phyloP scores from a whole-genome alignment of 2,797 vertebrate genomes.

The Scolopax bukidnonensis region DNA sequence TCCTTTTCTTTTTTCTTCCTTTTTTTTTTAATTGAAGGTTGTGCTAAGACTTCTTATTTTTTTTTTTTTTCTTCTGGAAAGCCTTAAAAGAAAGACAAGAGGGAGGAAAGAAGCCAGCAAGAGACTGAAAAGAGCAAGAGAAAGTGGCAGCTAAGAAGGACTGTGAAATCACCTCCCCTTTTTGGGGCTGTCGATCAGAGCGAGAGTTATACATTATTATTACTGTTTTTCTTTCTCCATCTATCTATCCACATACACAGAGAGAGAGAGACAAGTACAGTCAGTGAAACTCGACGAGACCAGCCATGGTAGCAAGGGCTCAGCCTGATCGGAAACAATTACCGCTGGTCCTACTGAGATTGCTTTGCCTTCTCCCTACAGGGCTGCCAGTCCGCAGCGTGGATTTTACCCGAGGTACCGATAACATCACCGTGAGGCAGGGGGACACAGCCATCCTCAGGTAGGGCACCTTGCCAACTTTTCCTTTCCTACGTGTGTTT shows the following conservation, averaged over 20 bases:
- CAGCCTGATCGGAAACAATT: slow-evolving; percentile 90
- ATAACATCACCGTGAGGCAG: slow-evolving; percentile 99
- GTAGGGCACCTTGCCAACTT: slow-evolving; percentile 85
- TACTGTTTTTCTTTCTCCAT: slow-evolving; percentile 26
- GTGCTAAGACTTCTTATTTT: not conserved
- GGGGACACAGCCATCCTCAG: slow-evolving; percentile 98
- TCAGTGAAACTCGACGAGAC: slow-evolving; percentile 70
- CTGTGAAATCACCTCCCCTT: slow-evolving; percentile 55
- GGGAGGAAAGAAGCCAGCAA: slow-evolving; percentile 37
- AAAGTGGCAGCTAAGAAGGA: slow-evolving; percentile 70
- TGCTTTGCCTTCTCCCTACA: slow-evolving; percentile 99
- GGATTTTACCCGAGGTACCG: slow-evolving; percentile 97
- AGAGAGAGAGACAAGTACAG: slow-evolving; percentile 62
- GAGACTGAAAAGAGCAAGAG: slow-evolving; percentile 53
- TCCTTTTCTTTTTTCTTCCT: not conserved
- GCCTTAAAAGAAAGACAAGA: not conserved
- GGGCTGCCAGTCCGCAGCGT: slow-evolving; percentile 98
- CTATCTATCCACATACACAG: not conserved
- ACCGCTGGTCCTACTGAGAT: slow-evolving; percentile 94
- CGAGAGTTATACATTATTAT: slow-evolving; percentile 60
- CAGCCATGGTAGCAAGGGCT: slow-evolving; percentile 90
- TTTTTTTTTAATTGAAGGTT: slow-evolving; percentile 8
- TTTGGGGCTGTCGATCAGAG: slow-evolving; percentile 46
- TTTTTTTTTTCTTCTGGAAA: not conserved
- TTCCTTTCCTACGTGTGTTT: not conserved